Evolutionary conservation across 1,140 invertebrate species (phyloP).

Genomic region (Gryllus bimaculatus): DNA sequence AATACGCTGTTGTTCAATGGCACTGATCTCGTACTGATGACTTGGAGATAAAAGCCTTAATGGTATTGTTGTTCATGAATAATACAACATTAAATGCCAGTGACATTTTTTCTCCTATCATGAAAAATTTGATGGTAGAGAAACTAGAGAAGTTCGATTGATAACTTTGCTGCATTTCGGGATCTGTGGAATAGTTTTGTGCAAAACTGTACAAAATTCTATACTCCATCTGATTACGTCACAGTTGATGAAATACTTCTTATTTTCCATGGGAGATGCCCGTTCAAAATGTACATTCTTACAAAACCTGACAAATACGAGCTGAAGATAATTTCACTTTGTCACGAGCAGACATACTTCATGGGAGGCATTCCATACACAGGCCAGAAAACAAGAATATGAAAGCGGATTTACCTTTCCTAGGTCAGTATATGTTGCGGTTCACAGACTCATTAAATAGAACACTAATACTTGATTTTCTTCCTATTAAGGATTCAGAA

Average conservation of each 20-base stretch:
- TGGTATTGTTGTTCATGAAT: conserved; percentile 2
- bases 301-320: conserved; percentile 30
- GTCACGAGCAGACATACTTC: conserved; percentile 25
- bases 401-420: neutral
- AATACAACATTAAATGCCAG: neutral
- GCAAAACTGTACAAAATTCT: conserved; percentile 19
- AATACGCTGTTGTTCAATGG: neutral
- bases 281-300: conserved; percentile 31
- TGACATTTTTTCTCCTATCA: conserved; percentile 6
- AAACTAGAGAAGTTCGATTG: conserved; percentile 7
- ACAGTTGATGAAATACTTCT: conserved; percentile 33
- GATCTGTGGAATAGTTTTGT: neutral
- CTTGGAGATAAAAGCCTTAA: conserved; percentile 3
- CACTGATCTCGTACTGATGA: neutral
- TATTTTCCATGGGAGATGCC: conserved; percentile 29
- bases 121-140: conserved; percentile 23
- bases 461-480: neutral
- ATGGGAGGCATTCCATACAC: conserved; percentile 20
- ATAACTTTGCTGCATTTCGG: conserved; percentile 9
- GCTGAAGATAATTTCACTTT: conserved; percentile 26
- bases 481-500: neutral
- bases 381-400: neutral
- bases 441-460: neutral
- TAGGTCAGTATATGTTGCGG: neutral
- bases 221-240: conserved; percentile 16